Conservation (phyloP, 1,140 invertebrate species). For the Lutraria rhynchaena region DNA sequence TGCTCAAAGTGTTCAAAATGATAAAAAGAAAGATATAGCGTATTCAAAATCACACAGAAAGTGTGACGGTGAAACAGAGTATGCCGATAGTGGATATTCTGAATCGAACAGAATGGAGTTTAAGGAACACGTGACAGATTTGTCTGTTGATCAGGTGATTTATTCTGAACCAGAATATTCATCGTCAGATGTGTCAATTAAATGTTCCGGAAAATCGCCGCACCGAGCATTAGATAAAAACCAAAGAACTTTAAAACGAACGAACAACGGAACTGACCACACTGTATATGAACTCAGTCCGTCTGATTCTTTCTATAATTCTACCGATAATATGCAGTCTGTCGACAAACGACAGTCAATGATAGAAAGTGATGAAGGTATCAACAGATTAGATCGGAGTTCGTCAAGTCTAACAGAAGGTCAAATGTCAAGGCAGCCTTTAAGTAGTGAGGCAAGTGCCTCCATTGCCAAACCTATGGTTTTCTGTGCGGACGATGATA, state of each 20-base stretch:
- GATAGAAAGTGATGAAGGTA: conserved; percentile 22
- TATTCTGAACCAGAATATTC: conserved; percentile 57
- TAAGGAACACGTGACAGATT: conserved; percentile 33
- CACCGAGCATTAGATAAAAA: conserved; percentile 32
- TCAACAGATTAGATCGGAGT: conserved; percentile 35
- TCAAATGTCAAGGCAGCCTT: conserved; percentile 20
- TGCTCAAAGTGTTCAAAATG: conserved; percentile 40
- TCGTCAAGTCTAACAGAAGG: conserved; percentile 41
- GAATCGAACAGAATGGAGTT: conserved; percentile 29
- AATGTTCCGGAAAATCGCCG: conserved; percentile 16
- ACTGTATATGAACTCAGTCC: conserved; percentile 58
- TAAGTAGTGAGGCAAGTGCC: conserved; percentile 42
- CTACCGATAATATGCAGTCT: conserved; percentile 48
- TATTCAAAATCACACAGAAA: background rate
- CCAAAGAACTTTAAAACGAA: conserved; percentile 54
- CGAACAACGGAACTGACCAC: conserved; percentile 44
- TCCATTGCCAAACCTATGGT: conserved; percentile 41
- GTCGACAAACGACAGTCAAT: conserved; percentile 3
- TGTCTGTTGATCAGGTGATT: conserved; percentile 26
- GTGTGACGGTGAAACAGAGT: conserved; percentile 13
- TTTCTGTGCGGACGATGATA: background rate
- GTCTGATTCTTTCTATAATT: conserved; percentile 50
- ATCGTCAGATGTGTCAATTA: conserved; percentile 45
- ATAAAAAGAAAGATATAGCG: background rate
- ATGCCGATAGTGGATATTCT: conserved; percentile 28